Evolutionary conservation across 2,797 vertebrate species (phyloP).

Genomic region (Pangasius djambal): DNA sequence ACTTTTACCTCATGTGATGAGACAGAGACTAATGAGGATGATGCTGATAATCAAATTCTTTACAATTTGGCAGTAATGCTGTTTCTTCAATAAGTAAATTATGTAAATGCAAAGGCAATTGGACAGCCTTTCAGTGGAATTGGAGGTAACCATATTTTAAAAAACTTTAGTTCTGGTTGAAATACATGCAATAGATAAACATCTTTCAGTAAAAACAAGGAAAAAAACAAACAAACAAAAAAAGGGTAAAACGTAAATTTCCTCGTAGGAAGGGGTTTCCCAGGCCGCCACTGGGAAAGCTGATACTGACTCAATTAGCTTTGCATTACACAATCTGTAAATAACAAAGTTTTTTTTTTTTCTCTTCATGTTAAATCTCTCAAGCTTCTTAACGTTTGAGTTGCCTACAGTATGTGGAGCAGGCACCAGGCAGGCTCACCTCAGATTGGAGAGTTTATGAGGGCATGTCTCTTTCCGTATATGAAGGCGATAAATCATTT

Average conservation of each 20-base stretch:
- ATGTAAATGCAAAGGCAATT: not conserved
- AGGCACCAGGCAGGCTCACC: too few relatives aligned
- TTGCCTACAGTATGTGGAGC: not conserved
- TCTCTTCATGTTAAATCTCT: not conserved
- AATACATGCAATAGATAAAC: not conserved
- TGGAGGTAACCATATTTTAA: not conserved
- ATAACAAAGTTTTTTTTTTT: not conserved
- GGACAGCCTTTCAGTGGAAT: not conserved
- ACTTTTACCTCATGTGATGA: not conserved
- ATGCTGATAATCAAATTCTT: not conserved
- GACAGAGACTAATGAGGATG: not conserved
- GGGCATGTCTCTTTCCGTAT: not conserved
- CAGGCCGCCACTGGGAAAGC: not conserved
- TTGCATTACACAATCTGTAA: not conserved
- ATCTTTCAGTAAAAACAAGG: not conserved
- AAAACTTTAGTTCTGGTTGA: not conserved
- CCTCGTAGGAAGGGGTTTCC: not conserved
- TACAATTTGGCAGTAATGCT: not conserved
- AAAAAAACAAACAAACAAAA: not conserved
- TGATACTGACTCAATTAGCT: not conserved
- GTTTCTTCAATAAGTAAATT: not conserved
- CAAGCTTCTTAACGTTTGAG: not conserved
- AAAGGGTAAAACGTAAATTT: not conserved
- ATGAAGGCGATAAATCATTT: not conserved
- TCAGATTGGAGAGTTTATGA: not conserved